A percentile compares a stretch with the other conserved stretches of the same genome.
phyloP scores from a whole-genome alignment of 2,113 vertebrate genomes.

The Indri indri region DNA sequence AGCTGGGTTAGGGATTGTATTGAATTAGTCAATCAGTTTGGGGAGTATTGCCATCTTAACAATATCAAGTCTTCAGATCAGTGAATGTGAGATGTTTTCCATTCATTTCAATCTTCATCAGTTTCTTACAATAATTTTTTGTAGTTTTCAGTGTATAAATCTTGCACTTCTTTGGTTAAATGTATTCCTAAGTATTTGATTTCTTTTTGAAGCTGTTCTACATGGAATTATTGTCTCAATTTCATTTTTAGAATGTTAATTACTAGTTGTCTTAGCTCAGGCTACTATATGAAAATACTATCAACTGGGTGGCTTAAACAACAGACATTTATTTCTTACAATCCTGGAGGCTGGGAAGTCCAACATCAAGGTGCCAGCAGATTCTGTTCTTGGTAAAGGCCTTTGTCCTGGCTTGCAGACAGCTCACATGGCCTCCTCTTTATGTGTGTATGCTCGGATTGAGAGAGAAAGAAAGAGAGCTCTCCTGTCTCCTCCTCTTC shows the following conservation, averaged over 20 bases:
- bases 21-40: background rate
- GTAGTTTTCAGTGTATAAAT: background rate
- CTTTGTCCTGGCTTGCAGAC: background rate
- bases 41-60: background rate
- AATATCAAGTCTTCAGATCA: background rate
- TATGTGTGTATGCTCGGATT: background rate
- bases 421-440: background rate
- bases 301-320: background rate
- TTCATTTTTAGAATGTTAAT: background rate
- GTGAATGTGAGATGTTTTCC: background rate
- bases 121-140: background rate
- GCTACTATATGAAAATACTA: background rate
- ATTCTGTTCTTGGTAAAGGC: background rate
- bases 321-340: background rate
- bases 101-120: background rate
- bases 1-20: background rate
- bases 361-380: background rate
- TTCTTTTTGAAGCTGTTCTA: background rate
- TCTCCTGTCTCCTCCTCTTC: background rate
- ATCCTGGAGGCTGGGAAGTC: background rate
- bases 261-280: background rate
- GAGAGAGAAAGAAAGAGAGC: fast-evolving
- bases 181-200: background rate
- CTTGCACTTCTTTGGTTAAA: background rate
- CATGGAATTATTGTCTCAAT: background rate